Percentiles rank a stretch among this genome's conserved stretches.
Conservation (phyloP, 1,140 invertebrate genomes). For the Campoletis sonorensis region DNA sequence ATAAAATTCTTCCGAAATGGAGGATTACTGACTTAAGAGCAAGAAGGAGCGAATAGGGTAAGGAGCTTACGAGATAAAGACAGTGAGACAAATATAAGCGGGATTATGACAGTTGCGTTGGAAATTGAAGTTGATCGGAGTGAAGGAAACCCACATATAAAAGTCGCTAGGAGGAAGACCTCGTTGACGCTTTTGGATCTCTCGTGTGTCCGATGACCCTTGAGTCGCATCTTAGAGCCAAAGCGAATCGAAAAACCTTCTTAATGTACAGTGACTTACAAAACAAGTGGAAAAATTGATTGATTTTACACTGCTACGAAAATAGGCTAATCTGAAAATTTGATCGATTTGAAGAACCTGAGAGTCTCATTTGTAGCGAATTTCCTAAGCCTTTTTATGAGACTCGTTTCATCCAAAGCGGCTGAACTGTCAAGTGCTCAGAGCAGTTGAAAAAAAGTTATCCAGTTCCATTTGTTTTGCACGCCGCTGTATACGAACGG, state of each 20-base stretch:
- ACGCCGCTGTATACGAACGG: neutral
- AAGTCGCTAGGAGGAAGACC: constrained; percentile 1
- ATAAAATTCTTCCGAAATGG: neutral
- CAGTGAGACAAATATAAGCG: neutral
- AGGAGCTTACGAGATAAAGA: constrained; percentile 5
- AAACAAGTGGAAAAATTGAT: too few relatives aligned
- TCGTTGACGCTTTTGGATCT: constrained; percentile 34
- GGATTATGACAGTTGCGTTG: neutral
- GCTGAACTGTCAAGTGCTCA: too few relatives aligned
- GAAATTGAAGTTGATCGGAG: constrained; percentile 32
- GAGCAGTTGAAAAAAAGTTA: too few relatives aligned
- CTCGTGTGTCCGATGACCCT: constrained; percentile 46
- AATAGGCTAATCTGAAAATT: too few relatives aligned
- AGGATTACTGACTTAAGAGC: neutral
- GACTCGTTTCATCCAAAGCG: too few relatives aligned
- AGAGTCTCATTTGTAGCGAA: too few relatives aligned
- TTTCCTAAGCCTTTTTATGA: too few relatives aligned
- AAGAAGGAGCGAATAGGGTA: constrained; percentile 20
- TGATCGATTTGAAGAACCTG: too few relatives aligned
- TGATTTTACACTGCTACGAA: too few relatives aligned
- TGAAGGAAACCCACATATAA: neutral
- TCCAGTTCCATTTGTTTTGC: too few relatives aligned
- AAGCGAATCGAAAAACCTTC: constrained; percentile 7
- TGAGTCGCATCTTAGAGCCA: constrained; percentile 25
- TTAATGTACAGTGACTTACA: too few relatives aligned